Evolutionary conservation across 2,113 vertebrate species (phyloP), one percentile per base, ranked within the genome.

Genomic region (Lycaon pictus): DNA sequence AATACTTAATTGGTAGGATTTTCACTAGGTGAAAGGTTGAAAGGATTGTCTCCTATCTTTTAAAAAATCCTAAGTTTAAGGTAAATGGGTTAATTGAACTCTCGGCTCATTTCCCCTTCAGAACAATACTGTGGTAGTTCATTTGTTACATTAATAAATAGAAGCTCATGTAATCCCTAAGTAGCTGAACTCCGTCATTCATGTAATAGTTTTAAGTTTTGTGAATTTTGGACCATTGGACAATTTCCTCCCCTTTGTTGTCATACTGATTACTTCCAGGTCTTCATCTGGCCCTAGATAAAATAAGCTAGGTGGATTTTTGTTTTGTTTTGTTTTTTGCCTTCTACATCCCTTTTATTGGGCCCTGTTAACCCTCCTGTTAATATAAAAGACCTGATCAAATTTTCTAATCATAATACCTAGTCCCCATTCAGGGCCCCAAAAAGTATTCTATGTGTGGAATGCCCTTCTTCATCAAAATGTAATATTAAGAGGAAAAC

Each of bases 401-500:
- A 4, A 87, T 58, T 89, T 32, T 87, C 32, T 15, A 72, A 0
- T 87, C 12, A 7, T 87, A 87, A 88, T n/a, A 53, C 32, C 86
- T 72, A 32, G 87, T 56, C 10, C 63, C 48, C 58, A 22, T 6
- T 76, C 60, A 72, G 48, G 11, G 62, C n/a, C 43, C 11, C 51
- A 23, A 11, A 76, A 62, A 32, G 5, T 94, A 65, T 65, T 84
- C 60, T 43, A 9, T 48, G 17, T 87, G 19, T 11, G 71, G 43
- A 93, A 86, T 20, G 60, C 3, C 55, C 27, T 85, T 3, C 29
- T 95, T 53, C 35, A 58, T 71, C 62, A 91, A 83, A 65, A 82
- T 72, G 43, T 55, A 23, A 55, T 92, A 92, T 86, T 95, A 83
- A 88, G 29, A 90, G 48, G 62, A 93, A 85, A 95, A 90, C 23